Base-by-base conservation (phyloP, 1,140 invertebrate species). In the Rhysida immarginata region DNA sequence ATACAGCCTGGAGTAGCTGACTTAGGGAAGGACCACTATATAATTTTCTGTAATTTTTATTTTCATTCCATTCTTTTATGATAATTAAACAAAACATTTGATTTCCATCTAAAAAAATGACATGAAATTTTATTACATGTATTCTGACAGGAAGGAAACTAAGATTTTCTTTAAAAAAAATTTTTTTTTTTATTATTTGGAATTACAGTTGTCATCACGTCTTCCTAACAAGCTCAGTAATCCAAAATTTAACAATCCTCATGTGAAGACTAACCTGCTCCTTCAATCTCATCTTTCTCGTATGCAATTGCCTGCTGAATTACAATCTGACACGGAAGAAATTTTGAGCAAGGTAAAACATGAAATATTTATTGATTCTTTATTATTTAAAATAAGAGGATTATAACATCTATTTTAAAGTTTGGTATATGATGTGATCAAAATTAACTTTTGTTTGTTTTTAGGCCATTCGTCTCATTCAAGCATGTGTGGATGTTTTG, bases 401-500 rank as follows among this genome's bases (percentile, higher is more conserved):
- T n/a, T n/a, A n/a, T n/a, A n/a, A n/a, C n/a, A n/a, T n/a, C n/a
- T n/a, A n/a, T n/a, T n/a, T n/a, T n/a, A n/a, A n/a, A n/a, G n/a
- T n/a, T n/a, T n/a, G n/a, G n/a, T n/a, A n/a, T n/a, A n/a, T n/a
- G n/a, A n/a, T n/a, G n/a, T n/a, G n/a, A n/a, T n/a, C n/a, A n/a
- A n/a, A n/a, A n/a, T n/a, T n/a, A n/a, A n/a, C 14, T 54, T 21
- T 35, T 51, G 26, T 14, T 46, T 41, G 46, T 14, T 59, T 50
- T n/a, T n/a, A n/a, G 60, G 59, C 65, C 24, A 58, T 75, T 42
- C 68, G 95, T 2, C 72, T 99, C 42, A 96, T 99, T 64, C 94
- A 98, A 71, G 96, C 96, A 11, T 99, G 95, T 71, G 96, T 99
- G 16, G 96, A 99, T 75, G 96, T 99, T 23, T 74, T 99, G 0